These are phyloP conservation scores for Ariolimax columbianus DNA, from an alignment of 2,888 invertebrate genomes.

Conservation along the genomic window DNA sequence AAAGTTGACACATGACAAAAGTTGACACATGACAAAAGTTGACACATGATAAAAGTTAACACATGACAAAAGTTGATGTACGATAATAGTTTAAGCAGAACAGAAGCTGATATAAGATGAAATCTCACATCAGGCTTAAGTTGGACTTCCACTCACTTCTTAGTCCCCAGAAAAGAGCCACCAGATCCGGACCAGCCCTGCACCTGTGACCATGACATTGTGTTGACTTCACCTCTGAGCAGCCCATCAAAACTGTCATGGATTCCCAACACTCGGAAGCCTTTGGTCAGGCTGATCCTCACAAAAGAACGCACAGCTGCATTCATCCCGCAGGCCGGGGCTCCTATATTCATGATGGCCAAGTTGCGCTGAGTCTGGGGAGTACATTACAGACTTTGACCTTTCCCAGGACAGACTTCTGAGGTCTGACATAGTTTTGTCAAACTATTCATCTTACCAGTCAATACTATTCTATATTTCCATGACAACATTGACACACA, in stretches of 20 bases:
- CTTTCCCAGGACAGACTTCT: background rate
- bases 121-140: no score
- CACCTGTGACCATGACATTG: slow-evolving; percentile 90
- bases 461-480: no score
- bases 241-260: slow-evolving; percentile 97
- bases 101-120: no score
- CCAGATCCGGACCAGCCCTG: slow-evolving; percentile 98
- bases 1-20: no score
- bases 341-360: slow-evolving; percentile 97
- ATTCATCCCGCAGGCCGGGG: slow-evolving; percentile 99
- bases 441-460: no score
- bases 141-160: slow-evolving; percentile 84
- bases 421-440: no score
- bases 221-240: slow-evolving; percentile 83
- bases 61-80: no score
- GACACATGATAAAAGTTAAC: no score
- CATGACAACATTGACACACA: no score
- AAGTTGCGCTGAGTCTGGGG: slow-evolving; percentile 86
- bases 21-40: no score
- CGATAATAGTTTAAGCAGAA: no score
- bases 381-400: slow-evolving; percentile 1
- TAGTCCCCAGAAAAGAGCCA: slow-evolving; percentile 97
- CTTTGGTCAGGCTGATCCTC: slow-evolving; percentile 94
- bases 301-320: slow-evolving; percentile 98
- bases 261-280: slow-evolving; percentile 94